Percentiles rank a stretch among this genome's conserved stretches.
Evolutionary conservation across 2,888 invertebrate species (phyloP).

Genomic region (Dusona sp.): DNA sequence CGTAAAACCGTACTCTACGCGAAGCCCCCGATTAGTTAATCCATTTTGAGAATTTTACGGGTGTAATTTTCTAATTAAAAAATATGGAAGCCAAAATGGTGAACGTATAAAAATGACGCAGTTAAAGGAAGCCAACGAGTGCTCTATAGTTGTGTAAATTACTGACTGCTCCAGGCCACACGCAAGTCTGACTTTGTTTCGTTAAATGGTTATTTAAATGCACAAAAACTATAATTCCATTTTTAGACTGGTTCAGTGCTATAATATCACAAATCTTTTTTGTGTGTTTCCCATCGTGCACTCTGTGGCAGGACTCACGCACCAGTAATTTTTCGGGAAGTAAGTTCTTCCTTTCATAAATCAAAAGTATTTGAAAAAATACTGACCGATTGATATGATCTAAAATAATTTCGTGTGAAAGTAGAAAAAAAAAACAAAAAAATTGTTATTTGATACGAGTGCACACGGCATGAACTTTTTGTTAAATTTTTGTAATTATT

Average conservation of each 20-base stretch:
- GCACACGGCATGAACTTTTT: background rate
- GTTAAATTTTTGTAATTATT: background rate
- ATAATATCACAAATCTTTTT: conserved; percentile 17
- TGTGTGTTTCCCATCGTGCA: background rate
- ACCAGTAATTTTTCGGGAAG: conserved; percentile 42
- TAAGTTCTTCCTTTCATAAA: conserved; percentile 7
- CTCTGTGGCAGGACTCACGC: conserved; percentile 49
- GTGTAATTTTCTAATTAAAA: background rate
- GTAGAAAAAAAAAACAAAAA: background rate
- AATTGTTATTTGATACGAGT: background rate
- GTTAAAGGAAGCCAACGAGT: conserved; percentile 15
- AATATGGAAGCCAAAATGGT: background rate
- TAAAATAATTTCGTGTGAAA: background rate
- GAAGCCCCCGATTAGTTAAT: background rate
- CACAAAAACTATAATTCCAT: conserved; percentile 47
- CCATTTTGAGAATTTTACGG: conserved; percentile 36
- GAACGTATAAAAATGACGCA: conserved; percentile 3
- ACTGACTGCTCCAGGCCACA: conserved; percentile 24
- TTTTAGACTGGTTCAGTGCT: conserved; percentile 5
- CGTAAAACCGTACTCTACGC: conserved; percentile 52
- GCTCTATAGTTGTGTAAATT: conserved; percentile 24
- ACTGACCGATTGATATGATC: conserved; percentile 4
- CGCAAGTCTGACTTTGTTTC: conserved; percentile 56
- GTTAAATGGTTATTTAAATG: conserved; percentile 14
- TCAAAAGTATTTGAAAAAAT: conserved; percentile 25